Base-by-base conservation (phyloP, 2,797 vertebrate species). In the Enteromius anoplus region DNA sequence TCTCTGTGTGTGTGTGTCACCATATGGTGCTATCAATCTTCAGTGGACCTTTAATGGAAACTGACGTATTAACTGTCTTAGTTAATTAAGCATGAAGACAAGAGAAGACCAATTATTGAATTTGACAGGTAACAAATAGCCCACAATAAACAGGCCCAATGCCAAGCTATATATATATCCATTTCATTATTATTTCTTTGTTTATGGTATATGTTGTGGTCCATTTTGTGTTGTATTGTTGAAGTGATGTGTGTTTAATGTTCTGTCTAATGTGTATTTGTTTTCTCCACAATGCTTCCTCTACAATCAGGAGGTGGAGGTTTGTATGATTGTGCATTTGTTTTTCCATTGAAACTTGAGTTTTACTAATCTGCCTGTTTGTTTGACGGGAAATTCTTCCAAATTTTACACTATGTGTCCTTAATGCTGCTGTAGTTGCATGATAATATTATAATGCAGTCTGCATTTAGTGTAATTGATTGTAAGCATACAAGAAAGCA, bases 271-370 rank as follows among this genome's bases (percentile, higher is more conserved):
- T 85, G 47, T 80, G 89, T 92, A 89, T 91, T 92, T 90, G 84
- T 77, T 92, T 92, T 93, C 86, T 91, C 84, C 90, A 86, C 92
- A 90, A 93, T 93, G 93, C 96, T 95, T 94, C 95, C 95, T 93
- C 85, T 90, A 92, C 91, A 90, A 90, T 62, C 93, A 99, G 97
- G 97, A 99, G 94, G 97, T 99, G 78, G 97, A 99, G 97, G 97
- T 99, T 96, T 94, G 97, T 99, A 97, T 86, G n/a, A 10, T 75
- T 34, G 76, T 87, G 92, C 62, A 42, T 85, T 37, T 68, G 72
- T 34, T 68, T 78, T 68, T 73, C 76, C 51, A 85, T 37, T 72
- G 78, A 64, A 83, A 58, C 69, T 11, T 21, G n/a, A n/a, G n/a
- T n/a, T n/a, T n/a, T n/a, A n/a, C 12, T 69, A 55, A 76, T 58